phyloP scores from a whole-genome alignment of 2,888 invertebrate species.

The Drosophila diplacantha region DNA sequence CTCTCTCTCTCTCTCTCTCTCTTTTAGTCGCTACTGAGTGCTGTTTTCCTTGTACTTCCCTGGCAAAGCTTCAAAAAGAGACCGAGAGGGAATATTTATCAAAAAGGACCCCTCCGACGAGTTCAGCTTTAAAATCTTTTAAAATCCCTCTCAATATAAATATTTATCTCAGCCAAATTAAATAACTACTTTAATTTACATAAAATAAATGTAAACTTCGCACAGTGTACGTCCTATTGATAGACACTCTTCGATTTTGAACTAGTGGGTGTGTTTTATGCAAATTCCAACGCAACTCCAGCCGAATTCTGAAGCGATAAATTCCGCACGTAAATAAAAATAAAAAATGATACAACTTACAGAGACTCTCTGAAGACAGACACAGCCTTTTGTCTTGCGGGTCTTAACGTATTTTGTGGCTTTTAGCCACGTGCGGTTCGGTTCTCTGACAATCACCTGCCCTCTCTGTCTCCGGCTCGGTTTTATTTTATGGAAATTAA shows the following conservation, averaged over 20 bases:
- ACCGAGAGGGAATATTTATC: too few species aligned
- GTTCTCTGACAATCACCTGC: conserved; percentile 7
- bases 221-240: conserved; percentile 5
- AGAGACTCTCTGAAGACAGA: conserved; percentile 1
- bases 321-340: conserved; percentile 17
- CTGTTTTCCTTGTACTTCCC: not conserved
- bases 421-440: conserved; percentile 61
- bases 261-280: conserved; percentile 56
- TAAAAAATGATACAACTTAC: conserved; percentile 3
- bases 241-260: conserved; percentile 28
- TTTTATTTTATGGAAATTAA: conserved; percentile 61
- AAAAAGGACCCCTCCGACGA: not conserved
- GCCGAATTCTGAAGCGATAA: conserved; percentile 11
- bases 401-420: conserved; percentile 38
- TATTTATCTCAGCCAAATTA: not conserved
- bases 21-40: too few species aligned
- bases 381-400: conserved; percentile 9
- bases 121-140: not conserved
- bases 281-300: conserved; percentile 43
- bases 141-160: not conserved
- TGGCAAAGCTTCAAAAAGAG: too few species aligned
- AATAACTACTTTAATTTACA: not conserved
- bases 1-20: too few species aligned
- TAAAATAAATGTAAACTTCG: not conserved
- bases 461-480: conserved; percentile 1